Evolutionary conservation across 2,113 vertebrate species (phyloP).

Genomic region (Hemichromis elongatus): DNA sequence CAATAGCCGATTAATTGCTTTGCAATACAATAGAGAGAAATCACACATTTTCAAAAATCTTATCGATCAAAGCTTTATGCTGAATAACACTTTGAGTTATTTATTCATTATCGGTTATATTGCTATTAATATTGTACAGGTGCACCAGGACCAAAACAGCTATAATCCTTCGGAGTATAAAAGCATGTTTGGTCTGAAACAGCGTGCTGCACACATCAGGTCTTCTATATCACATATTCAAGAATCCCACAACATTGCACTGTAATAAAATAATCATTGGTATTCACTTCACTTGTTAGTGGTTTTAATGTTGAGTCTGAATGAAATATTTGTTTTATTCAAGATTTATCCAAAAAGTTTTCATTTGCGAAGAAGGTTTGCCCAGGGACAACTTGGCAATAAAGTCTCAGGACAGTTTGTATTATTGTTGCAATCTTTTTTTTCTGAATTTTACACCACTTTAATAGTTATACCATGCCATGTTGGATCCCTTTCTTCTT

Average conservation of each 20-base stretch:
- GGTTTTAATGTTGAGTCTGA: not conserved
- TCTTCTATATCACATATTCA: not conserved
- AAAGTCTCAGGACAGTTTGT: too few relatives aligned
- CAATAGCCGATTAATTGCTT: not conserved
- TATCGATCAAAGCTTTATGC: not conserved
- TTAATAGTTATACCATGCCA: rapidly evolving
- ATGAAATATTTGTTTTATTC: not conserved
- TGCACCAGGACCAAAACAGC: not conserved
- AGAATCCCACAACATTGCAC: not conserved
- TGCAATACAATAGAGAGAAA: not conserved
- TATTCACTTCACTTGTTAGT: not conserved
- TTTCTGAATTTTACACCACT: not conserved
- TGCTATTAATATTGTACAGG: not conserved
- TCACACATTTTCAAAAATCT: not conserved
- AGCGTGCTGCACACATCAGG: not conserved
- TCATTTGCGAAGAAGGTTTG: not conserved
- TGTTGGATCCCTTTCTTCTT: not conserved
- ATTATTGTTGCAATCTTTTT: not conserved
- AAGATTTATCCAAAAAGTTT: not conserved
- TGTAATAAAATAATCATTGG: not conserved
- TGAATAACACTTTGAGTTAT: not conserved
- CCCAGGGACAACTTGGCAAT: not conserved
- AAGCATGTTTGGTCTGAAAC: not conserved
- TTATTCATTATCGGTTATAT: not conserved
- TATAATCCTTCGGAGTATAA: not conserved